Conservation (phyloP, 2,113 vertebrate species). For the Electrona antarctica region DNA sequence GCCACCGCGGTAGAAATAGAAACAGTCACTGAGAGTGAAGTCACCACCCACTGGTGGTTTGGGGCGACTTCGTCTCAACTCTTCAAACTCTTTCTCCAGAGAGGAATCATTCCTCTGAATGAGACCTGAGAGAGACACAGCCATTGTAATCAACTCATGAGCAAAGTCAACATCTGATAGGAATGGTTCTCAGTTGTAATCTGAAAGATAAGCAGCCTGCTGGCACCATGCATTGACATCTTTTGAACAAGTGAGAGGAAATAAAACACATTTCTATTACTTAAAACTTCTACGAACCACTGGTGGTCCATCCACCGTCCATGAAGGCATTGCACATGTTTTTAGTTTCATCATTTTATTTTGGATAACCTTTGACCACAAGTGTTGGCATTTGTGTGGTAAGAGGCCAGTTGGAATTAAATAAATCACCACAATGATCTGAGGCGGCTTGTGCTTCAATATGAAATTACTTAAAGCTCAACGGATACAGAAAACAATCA, state of each 20-base stretch:
- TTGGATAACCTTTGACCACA: background rate
- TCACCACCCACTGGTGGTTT: slow-evolving; percentile 76
- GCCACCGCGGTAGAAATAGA: slow-evolving; percentile 93
- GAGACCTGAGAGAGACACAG: slow-evolving; percentile 78
- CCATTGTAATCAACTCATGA: background rate
- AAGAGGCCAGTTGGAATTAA: too few species aligned
- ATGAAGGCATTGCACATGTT: background rate
- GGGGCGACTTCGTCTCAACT: slow-evolving; percentile 78
- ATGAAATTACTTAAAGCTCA: too few species aligned
- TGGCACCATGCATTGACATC: background rate
- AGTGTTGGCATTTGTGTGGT: too few species aligned
- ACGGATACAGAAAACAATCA: too few species aligned
- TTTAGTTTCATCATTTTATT: background rate
- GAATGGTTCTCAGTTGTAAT: slow-evolving; percentile 9
- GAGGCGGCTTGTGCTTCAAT: too few species aligned
- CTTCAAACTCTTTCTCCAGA: slow-evolving; percentile 90
- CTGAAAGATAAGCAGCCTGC: background rate
- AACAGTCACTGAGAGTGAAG: slow-evolving; percentile 91
- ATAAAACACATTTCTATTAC: too few species aligned
- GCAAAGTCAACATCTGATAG: slow-evolving; percentile 9
- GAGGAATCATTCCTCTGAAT: slow-evolving; percentile 88
- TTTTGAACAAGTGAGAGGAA: background rate
- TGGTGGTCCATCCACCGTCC: too few species aligned
- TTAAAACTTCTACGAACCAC: too few species aligned
- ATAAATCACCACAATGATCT: too few species aligned